Percentiles rank a stretch among this genome's conserved stretches.
Conservation (phyloP, 2,797 vertebrate species). For the Pseudopleuronectes americanus region DNA sequence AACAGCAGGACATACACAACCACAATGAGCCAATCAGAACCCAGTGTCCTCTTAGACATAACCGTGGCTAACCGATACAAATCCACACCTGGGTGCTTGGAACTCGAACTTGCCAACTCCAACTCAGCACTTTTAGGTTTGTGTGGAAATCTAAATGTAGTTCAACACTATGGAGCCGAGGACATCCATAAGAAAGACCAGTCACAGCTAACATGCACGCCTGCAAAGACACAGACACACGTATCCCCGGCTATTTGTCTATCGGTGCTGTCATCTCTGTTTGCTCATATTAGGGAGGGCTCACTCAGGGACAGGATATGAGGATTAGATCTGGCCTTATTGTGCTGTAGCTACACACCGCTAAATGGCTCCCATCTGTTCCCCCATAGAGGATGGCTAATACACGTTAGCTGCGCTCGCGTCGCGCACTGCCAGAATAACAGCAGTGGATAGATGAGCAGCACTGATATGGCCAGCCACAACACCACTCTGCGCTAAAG, state of each 20-base stretch:
- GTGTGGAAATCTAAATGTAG: slow-evolving; percentile 52
- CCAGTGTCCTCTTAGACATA: slow-evolving; percentile 50
- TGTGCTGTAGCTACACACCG: slow-evolving; percentile 81
- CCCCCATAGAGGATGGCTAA: slow-evolving; percentile 77
- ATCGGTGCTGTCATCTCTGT: slow-evolving; percentile 83
- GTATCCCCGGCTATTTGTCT: slow-evolving; percentile 71
- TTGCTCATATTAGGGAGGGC: slow-evolving; percentile 83
- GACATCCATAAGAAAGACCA: slow-evolving; percentile 46
- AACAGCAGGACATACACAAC: slow-evolving; percentile 74
- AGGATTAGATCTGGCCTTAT: slow-evolving; percentile 82
- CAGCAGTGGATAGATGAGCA: slow-evolving; percentile 82
- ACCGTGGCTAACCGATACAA: slow-evolving; percentile 59
- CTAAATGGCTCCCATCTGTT: slow-evolving; percentile 86
- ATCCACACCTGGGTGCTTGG: slow-evolving; percentile 66
- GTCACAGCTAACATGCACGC: slow-evolving; percentile 43
- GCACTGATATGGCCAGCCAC: slow-evolving; percentile 79
- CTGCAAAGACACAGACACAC: slow-evolving; percentile 45
- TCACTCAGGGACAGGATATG: slow-evolving; percentile 84
- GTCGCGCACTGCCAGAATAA: slow-evolving; percentile 77
- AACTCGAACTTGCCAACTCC: slow-evolving; percentile 56
- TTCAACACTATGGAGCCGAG: slow-evolving; percentile 42
- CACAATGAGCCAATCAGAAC: slow-evolving; percentile 65
- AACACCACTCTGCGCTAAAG: slow-evolving; percentile 77
- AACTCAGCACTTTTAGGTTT: slow-evolving; percentile 62
- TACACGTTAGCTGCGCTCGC: slow-evolving; percentile 75